These are phyloP conservation scores for Galerucella nymphaeae DNA, from an alignment of 2,888 invertebrate genomes.

Conservation along the genomic window DNA sequence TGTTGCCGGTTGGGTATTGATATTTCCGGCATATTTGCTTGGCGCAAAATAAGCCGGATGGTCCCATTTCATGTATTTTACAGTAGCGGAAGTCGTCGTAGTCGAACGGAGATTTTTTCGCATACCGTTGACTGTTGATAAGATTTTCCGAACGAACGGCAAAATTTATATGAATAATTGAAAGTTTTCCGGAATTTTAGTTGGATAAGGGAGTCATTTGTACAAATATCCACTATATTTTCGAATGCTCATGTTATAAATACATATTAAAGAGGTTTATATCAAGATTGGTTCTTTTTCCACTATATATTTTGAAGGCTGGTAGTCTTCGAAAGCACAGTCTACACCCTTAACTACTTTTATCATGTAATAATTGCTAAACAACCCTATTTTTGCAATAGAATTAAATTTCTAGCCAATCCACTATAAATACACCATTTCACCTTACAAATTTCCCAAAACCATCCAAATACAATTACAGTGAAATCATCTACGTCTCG, in stretches of 20 bases:
- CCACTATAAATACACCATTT: too few species aligned
- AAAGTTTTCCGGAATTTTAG: conserved; percentile 3
- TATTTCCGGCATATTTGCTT: conserved; percentile 31
- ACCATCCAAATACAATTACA: too few species aligned
- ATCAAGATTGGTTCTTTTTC: too few species aligned
- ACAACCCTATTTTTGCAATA: too few species aligned
- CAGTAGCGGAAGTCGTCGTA: conserved; percentile 18
- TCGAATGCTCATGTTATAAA: background rate
- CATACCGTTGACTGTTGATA: conserved; percentile 20
- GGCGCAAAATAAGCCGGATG: conserved; percentile 34
- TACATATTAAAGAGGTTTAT: background rate
- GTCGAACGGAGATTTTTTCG: conserved; percentile 20
- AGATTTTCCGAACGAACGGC: conserved; percentile 14
- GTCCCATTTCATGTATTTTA: conserved; percentile 34
- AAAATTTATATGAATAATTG: conserved; percentile 13
- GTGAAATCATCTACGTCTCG: too few species aligned
- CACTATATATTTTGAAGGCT: too few species aligned
- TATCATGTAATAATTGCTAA: too few species aligned
- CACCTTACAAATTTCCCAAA: too few species aligned
- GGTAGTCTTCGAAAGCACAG: too few species aligned
- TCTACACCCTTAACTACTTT: too few species aligned
- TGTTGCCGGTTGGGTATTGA: conserved; percentile 28
- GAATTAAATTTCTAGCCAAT: too few species aligned
- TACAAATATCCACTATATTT: background rate
- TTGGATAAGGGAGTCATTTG: background rate